These are phyloP conservation scores for Pholis gunnellus DNA, from an alignment of 2,113 vertebrate genomes.

Conservation along the genomic window DNA sequence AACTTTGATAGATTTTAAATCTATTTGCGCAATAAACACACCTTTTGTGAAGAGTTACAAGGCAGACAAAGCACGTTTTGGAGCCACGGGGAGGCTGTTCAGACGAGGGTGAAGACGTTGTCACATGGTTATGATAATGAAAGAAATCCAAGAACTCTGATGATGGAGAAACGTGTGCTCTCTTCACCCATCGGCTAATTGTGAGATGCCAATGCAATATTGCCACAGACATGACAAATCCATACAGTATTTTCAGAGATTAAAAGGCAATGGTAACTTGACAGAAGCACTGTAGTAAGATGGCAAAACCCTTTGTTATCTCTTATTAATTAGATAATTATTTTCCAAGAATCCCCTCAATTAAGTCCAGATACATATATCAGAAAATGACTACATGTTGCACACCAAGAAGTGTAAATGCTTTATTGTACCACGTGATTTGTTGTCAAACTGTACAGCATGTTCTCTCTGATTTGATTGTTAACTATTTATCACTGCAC, in stretches of 20 bases:
- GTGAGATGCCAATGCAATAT: constrained; percentile 46
- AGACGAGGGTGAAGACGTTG: neutral
- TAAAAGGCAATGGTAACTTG: constrained; percentile 9
- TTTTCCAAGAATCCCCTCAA: neutral
- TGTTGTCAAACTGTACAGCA: neutral
- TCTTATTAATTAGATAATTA: neutral
- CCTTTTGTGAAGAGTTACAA: constrained; percentile 19
- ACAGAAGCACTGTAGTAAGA: neutral
- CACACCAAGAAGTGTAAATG: neutral
- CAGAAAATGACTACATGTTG: neutral
- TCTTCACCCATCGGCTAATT: constrained; percentile 46
- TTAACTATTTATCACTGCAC: neutral
- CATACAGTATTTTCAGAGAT: constrained; percentile 26
- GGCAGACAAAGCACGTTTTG: constrained; percentile 42
- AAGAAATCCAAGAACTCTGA: constrained; percentile 60
- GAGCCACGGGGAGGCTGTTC: constrained; percentile 14
- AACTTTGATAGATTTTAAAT: neutral
- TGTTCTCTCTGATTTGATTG: neutral
- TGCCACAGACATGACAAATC: constrained; percentile 13
- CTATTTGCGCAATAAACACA: neutral
- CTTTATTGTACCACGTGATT: neutral
- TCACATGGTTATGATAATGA: constrained; percentile 75
- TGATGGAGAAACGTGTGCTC: constrained; percentile 3
- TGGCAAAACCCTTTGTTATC: neutral
- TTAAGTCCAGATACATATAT: neutral